Evolutionary conservation across 2,888 invertebrate genomes (phyloP), one percentile per base, ranked within the genome.

Genomic region (Philhelius pedissequus): DNA sequence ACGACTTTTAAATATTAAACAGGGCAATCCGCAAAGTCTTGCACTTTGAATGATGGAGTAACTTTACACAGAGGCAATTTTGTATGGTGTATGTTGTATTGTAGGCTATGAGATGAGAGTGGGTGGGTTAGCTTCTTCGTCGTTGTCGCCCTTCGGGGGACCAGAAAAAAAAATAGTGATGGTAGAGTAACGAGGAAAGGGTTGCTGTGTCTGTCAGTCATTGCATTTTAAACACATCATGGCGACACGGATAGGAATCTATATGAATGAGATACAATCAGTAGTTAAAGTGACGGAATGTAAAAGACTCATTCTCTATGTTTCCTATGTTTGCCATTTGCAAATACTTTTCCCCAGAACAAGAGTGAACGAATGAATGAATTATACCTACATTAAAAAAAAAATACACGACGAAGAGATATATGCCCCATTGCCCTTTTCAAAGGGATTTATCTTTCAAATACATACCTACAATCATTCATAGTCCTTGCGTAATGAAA

Each of bases 1-100:
- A 79, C 79, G 79, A 79, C 52, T 79, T 79, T 83, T 83, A 83
- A 83, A 83, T 83, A 83, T 83, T 83, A 83, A 83, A 83, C 83
- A 83, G 74, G 74, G 50, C 70, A 60, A 58, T 74, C 83, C 79
- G 64, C 83, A 74, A 79, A 83, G 79, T 70, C 83, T 74, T 79
- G 50, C 64, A 74, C 74, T 78, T 66, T 52, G 64, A 83, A 79
- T 79, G 70, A 70, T 62, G 58, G 27, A 20, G 9, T 35, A 68
- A 66, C 35, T 20, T 75, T 56, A 27, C 43, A 40, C 45, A 54
- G 15, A 38, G 30, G n/a, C 52, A 68, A 40, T 30, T 56, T 62
- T n/a, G n/a, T n/a, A 38, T 22, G 25, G 32, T 15, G 0, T 43
- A 35, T n/a, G 20, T 9, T 9, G 6, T n/a, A n/a, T n/a, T n/a